These are phyloP conservation scores for Prietella phreatophila DNA, from an alignment of 2,113 vertebrate species.

Conservation along the genomic window DNA sequence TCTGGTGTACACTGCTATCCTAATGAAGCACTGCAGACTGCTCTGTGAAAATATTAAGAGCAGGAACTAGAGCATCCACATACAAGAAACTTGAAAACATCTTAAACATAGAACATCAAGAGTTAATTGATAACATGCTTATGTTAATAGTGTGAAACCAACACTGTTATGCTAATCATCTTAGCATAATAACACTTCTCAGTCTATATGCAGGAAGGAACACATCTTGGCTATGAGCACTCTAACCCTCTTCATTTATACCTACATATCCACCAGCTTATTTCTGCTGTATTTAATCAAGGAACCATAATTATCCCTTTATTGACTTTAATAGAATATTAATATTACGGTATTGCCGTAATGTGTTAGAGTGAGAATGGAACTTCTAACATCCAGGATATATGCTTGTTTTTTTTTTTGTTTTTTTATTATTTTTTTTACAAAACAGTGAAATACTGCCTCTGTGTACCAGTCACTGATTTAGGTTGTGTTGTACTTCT, in stretches of 20 bases:
- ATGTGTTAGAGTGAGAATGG: not conserved
- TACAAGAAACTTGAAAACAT: not conserved
- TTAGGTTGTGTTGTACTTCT: not conserved
- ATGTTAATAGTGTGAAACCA: not conserved
- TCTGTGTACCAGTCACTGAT: not conserved
- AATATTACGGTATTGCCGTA: not conserved
- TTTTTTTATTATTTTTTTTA: not conserved
- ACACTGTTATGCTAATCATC: not conserved
- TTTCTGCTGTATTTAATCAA: slow-evolving; percentile 29
- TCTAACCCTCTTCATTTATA: slow-evolving; percentile 24
- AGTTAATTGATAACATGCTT: not conserved
- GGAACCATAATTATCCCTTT: slow-evolving; percentile 13
- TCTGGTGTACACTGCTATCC: not conserved
- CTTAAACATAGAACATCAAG: not conserved
- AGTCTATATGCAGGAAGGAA: not conserved
- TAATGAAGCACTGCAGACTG: not conserved
- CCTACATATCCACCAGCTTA: slow-evolving; percentile 7
- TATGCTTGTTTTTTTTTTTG: not conserved
- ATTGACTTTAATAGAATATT: slow-evolving; percentile 23
- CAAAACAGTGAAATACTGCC: not conserved
- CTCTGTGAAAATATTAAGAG: not conserved
- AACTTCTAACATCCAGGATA: not conserved
- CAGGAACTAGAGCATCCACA: not conserved
- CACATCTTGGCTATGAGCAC: not conserved
- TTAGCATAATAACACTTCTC: not conserved